These are phyloP conservation scores for Drosophila paulistorum DNA, from an alignment of 1,140 invertebrate species.

Conservation along the genomic window DNA sequence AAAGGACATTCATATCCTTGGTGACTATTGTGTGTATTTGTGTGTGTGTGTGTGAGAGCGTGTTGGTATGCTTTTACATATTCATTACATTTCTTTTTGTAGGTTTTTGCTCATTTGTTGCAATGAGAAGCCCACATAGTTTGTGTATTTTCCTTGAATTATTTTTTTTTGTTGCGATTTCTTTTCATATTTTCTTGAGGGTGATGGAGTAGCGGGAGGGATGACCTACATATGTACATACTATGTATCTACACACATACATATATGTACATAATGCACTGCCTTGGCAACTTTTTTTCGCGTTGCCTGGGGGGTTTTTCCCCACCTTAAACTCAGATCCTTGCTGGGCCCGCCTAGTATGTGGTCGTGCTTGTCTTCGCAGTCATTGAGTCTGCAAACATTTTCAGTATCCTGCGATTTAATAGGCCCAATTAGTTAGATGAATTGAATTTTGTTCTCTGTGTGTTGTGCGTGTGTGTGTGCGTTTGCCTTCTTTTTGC, in stretches of 20 bases:
- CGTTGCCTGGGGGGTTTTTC: slow-evolving; percentile 7
- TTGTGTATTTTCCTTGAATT: slow-evolving; percentile 40
- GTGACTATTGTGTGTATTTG: slow-evolving; percentile 51
- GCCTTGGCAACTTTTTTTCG: slow-evolving; percentile 58
- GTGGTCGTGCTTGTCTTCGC: slow-evolving; percentile 35
- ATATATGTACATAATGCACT: slow-evolving; percentile 53
- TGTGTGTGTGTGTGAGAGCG: not conserved
- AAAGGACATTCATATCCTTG: slow-evolving; percentile 68
- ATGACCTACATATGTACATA: slow-evolving; percentile 44
- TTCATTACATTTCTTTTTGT: slow-evolving; percentile 77
- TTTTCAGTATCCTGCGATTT: slow-evolving; percentile 42
- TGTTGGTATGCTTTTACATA: slow-evolving; percentile 13
- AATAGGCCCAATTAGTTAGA: slow-evolving; percentile 79
- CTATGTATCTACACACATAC: too few species aligned
- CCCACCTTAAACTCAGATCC: not conserved
- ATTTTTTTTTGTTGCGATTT: slow-evolving; percentile 21
- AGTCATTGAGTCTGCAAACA: slow-evolving; percentile 35
- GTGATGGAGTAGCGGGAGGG: not conserved
- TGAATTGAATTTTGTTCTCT: slow-evolving; percentile 65
- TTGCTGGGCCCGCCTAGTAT: slow-evolving; percentile 32
- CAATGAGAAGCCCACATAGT: slow-evolving; percentile 63
- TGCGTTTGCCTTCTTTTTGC: slow-evolving; percentile 28
- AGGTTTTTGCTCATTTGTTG: slow-evolving; percentile 54
- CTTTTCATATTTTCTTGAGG: slow-evolving; percentile 37
- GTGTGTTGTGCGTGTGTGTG: slow-evolving; percentile 27